Evolutionary conservation across 2,888 invertebrate genomes (phyloP).

Genomic region (Drosophila monieri): DNA sequence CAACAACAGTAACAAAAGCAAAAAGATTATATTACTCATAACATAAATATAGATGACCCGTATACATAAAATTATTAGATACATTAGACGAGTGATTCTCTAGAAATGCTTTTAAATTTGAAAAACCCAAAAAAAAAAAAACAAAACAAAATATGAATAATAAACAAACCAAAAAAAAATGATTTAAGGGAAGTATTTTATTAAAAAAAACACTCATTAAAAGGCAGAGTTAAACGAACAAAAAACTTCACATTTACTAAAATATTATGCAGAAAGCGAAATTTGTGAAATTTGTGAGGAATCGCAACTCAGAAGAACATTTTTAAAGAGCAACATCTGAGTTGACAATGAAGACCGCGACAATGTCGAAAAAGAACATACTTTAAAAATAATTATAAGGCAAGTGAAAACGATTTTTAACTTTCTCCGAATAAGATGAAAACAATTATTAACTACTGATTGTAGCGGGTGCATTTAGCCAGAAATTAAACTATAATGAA

Average conservation of each 20-base stretch:
- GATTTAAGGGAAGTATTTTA: constrained; percentile 46
- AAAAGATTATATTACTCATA: constrained; percentile 48
- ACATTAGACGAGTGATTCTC: constrained; percentile 65
- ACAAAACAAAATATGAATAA: constrained; percentile 15
- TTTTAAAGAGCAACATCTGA: constrained; percentile 39
- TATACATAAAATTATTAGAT: constrained; percentile 56
- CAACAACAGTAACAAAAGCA: constrained; percentile 37
- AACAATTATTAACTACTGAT: constrained; percentile 47
- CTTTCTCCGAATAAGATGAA: constrained; percentile 64
- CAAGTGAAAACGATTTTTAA: constrained; percentile 62
- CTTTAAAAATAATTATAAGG: constrained; percentile 65
- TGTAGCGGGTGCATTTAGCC: constrained; percentile 65
- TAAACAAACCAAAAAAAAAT: constrained; percentile 24
- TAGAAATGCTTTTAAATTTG: constrained; percentile 66
- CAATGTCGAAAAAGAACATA: constrained; percentile 55
- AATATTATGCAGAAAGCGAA: constrained; percentile 50
- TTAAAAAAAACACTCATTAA: constrained; percentile 38
- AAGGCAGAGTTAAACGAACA: constrained; percentile 24
- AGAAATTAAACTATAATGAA: constrained; percentile 46
- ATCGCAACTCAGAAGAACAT: constrained; percentile 50
- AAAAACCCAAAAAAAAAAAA: constrained; percentile 11
- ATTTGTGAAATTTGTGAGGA: constrained; percentile 55
- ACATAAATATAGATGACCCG: constrained; percentile 49
- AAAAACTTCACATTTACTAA: constrained; percentile 44
- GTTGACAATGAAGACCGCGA: constrained; percentile 29